These are phyloP conservation scores for Polymixis lichenea DNA, from an alignment of 2,888 invertebrate genomes.

Conservation along the genomic window DNA sequence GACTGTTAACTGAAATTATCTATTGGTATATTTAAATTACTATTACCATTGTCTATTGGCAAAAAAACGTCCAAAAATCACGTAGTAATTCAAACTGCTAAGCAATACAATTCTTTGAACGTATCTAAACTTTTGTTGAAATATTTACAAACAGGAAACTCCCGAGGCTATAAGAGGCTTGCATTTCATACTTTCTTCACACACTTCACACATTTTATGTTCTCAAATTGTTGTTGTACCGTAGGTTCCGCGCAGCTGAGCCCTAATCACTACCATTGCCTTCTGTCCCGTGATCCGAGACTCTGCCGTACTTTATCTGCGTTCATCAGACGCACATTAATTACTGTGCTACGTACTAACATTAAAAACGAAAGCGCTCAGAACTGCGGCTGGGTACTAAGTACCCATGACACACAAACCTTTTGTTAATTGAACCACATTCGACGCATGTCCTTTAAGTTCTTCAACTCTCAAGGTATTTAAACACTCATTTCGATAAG, in stretches of 20 bases:
- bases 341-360: background rate
- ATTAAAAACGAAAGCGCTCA: background rate
- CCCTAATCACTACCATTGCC: background rate
- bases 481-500: background rate
- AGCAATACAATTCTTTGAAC: background rate
- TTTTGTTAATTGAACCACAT: conserved; percentile 38
- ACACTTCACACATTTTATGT: background rate
- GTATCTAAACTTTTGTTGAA: background rate
- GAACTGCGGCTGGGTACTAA: background rate
- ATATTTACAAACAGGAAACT: background rate
- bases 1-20: background rate
- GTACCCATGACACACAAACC: conserved; percentile 49
- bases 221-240: background rate
- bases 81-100: background rate
- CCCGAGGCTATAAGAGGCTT: background rate
- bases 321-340: background rate
- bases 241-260: conserved; percentile 4
- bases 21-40: background rate
- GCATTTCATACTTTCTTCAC: background rate
- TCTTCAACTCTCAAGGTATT: conserved; percentile 1
- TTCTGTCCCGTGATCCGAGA: background rate
- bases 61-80: too few relatives aligned
- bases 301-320: conserved; percentile 9
- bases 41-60: background rate
- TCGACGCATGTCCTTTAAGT: background rate